Conservation (phyloP, 2,797 vertebrate species). For the Cephalopachus bancanus region DNA sequence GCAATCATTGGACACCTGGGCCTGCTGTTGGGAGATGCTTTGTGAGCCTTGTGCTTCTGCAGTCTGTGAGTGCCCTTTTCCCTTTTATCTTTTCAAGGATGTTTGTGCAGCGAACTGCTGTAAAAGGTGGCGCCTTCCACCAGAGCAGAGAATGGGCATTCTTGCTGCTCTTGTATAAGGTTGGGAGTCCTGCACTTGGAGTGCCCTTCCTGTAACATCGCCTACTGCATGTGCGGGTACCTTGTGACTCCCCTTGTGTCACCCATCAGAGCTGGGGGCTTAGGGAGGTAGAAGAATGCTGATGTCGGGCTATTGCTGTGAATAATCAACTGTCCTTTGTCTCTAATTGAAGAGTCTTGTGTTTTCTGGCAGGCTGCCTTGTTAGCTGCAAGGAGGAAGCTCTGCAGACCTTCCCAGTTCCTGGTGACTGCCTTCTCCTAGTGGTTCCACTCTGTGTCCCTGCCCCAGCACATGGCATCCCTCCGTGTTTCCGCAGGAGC, state of each 20-base stretch:
- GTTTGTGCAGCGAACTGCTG: background rate
- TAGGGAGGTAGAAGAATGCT: background rate
- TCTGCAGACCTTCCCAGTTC: too few species aligned
- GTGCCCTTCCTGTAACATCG: background rate
- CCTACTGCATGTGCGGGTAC: fast-evolving
- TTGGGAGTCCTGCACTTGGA: background rate
- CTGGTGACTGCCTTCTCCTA: too few species aligned
- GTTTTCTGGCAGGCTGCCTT: background rate
- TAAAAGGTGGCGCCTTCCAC: background rate
- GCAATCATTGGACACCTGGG: fast-evolving
- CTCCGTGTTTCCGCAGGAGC: background rate
- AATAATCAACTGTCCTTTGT: background rate
- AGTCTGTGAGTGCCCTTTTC: background rate
- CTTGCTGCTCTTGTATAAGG: fast-evolving
- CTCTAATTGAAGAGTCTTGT: background rate
- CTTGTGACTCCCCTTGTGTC: too few species aligned
- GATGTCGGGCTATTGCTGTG: background rate
- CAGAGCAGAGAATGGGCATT: background rate
- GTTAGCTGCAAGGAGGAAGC: too few species aligned
- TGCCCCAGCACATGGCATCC: background rate
- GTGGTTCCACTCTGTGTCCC: background rate
- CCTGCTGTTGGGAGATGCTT: fast-evolving
- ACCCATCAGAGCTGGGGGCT: background rate
- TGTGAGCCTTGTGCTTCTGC: background rate
- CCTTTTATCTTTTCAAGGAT: background rate